These are phyloP conservation scores for Drosophila triauraria DNA, from an alignment of 1,140 invertebrate species.

Conservation along the genomic window DNA sequence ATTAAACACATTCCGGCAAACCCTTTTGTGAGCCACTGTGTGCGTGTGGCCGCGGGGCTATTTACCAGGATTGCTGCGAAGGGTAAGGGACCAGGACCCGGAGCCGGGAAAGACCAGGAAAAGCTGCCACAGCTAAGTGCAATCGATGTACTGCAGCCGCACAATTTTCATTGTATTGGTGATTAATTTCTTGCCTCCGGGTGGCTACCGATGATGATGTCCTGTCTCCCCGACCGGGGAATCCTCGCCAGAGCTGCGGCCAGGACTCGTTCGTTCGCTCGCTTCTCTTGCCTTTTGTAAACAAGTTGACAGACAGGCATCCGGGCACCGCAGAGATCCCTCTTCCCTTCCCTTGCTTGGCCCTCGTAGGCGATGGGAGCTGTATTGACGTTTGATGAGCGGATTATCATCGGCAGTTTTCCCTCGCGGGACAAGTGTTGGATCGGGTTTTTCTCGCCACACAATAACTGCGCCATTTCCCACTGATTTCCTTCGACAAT, in stretches of 20 bases:
- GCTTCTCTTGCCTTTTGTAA: slow-evolving; percentile 62
- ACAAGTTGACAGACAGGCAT: slow-evolving; percentile 76
- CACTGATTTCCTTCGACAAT: slow-evolving; percentile 42
- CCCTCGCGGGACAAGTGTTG: slow-evolving; percentile 65
- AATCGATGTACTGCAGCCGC: slow-evolving; percentile 63
- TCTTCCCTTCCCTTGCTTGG: neutral
- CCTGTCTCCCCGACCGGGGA: slow-evolving; percentile 18
- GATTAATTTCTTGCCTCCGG: slow-evolving; percentile 78
- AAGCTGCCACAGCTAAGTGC: slow-evolving; percentile 59
- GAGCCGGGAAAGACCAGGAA: slow-evolving; percentile 25
- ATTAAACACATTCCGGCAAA: slow-evolving; percentile 67
- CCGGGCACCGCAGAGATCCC: slow-evolving; percentile 15
- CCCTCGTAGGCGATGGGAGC: slow-evolving; percentile 25
- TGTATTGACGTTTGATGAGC: slow-evolving; percentile 79
- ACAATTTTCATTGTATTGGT: slow-evolving; percentile 79
- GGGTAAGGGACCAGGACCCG: slow-evolving; percentile 21
- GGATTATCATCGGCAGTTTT: slow-evolving; percentile 67
- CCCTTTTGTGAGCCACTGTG: slow-evolving; percentile 28
- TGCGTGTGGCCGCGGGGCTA: slow-evolving; percentile 66
- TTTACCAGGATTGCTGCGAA: slow-evolving; percentile 43
- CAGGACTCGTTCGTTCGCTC: slow-evolving; percentile 13
- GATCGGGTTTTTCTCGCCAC: slow-evolving; percentile 32
- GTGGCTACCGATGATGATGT: slow-evolving; percentile 46
- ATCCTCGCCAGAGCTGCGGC: slow-evolving; percentile 20
- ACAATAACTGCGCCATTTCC: slow-evolving; percentile 58